Conservation (phyloP, 2,888 invertebrate genomes). For the Cephus sareptanus region DNA sequence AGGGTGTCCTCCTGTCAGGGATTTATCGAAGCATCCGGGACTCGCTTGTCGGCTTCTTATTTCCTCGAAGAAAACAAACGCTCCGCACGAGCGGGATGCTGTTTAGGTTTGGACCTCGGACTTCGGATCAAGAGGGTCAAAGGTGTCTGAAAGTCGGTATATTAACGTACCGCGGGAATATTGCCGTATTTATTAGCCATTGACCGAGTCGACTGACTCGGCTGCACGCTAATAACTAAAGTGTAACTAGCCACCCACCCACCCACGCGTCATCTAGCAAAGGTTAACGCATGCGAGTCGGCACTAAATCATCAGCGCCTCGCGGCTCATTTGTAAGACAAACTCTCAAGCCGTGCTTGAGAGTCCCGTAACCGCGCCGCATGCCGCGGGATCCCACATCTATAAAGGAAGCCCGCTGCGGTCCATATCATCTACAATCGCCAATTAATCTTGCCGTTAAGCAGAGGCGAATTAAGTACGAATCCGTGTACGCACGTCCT, state of each 20-base stretch:
- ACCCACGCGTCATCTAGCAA: slow-evolving; percentile 48
- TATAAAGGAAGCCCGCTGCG: slow-evolving; percentile 23
- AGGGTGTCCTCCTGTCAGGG: not conserved
- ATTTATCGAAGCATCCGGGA: not conserved
- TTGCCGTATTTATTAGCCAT: slow-evolving; percentile 27
- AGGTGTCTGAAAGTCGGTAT: not conserved
- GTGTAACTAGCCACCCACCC: slow-evolving; percentile 45
- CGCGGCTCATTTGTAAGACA: slow-evolving; percentile 64
- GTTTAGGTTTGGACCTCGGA: not conserved
- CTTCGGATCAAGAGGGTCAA: not conserved
- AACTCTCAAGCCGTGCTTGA: slow-evolving; percentile 34
- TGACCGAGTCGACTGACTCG: slow-evolving; percentile 20
- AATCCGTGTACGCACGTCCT: slow-evolving; percentile 18
- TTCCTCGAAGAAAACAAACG: not conserved
- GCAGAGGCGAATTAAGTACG: slow-evolving; percentile 55
- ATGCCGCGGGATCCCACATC: not conserved
- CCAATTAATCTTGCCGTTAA: slow-evolving; percentile 60
- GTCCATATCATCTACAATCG: slow-evolving; percentile 58
- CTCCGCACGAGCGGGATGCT: not conserved
- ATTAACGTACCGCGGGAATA: not conserved
- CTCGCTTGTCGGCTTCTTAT: not conserved
- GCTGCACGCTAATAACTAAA: slow-evolving; percentile 39
- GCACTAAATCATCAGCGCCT: slow-evolving; percentile 62
- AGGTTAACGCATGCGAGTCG: slow-evolving; percentile 47
- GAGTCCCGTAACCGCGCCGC: not conserved